These are phyloP conservation scores for Pristionchus fissidentatus DNA, from an alignment of 2,888 invertebrate species.

Conservation along the genomic window DNA sequence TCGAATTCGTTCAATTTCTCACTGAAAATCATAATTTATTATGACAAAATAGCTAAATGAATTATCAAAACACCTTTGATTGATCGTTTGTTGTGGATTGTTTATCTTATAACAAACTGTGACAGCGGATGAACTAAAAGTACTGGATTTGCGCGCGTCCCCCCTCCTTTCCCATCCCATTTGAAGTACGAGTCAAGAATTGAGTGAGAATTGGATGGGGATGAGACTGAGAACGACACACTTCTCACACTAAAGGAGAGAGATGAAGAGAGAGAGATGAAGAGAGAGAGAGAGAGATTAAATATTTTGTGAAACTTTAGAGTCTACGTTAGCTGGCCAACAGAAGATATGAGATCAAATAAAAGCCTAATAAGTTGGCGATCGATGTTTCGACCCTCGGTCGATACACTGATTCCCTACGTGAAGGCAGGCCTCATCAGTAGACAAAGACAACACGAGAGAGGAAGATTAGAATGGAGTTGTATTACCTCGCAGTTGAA, in stretches of 20 bases:
- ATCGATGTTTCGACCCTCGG: no score
- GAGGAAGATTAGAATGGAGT: not conserved
- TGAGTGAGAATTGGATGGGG: not conserved
- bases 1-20: slow-evolving; percentile 50
- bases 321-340: not conserved
- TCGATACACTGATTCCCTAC: no score
- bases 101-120: not conserved
- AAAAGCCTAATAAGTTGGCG: no score
- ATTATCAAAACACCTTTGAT: not conserved
- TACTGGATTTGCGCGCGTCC: no score
- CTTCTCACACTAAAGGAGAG: no score
- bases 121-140: no score
- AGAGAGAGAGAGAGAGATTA: no score
- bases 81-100: not conserved
- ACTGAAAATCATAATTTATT: not conserved
- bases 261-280: not conserved
- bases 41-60: not conserved
- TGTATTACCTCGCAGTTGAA: slow-evolving; percentile 22
- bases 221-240: slow-evolving; percentile 23
- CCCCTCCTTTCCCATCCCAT: slow-evolving; percentile 4
- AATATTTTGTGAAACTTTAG: no score
- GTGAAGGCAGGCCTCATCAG: no score
- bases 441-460: no score
- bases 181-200: slow-evolving; percentile 4
- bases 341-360: slow-evolving; percentile 19